phyloP scores from a whole-genome alignment of 2,113 vertebrate genomes.

The Sorex araneus region DNA sequence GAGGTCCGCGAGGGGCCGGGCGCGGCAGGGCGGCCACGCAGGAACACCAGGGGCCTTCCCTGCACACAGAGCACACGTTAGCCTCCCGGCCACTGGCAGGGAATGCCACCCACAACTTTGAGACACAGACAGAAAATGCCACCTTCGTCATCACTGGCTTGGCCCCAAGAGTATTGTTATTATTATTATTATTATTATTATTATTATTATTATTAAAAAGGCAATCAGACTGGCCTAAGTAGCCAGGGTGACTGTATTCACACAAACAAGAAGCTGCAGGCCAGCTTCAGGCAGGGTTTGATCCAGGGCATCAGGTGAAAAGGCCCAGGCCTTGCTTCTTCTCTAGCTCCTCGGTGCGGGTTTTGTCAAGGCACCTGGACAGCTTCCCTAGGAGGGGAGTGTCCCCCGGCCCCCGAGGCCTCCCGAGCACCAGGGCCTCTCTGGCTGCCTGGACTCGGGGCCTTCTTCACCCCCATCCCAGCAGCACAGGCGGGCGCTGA shows the following conservation, averaged over 20 bases:
- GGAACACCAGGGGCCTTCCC: not conserved
- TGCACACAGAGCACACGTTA: not conserved
- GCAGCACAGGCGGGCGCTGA: not conserved
- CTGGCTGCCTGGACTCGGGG: not conserved
- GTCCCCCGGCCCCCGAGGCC: not conserved
- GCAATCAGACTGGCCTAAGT: not conserved
- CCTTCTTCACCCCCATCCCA: not conserved
- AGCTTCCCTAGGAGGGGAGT: not conserved
- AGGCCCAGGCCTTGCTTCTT: not conserved
- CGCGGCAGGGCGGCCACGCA: too few relatives aligned
- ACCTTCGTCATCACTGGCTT: rapidly evolving
- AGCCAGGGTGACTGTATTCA: not conserved
- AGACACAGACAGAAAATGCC: not conserved
- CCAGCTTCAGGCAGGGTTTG: not conserved
- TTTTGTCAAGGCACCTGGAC: too few relatives aligned
- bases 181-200: not conserved
- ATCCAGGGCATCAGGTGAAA: not conserved
- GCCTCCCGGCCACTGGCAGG: not conserved
- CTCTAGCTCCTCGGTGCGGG: not conserved
- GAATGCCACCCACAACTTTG: not conserved
- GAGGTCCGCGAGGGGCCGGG: too few relatives aligned
- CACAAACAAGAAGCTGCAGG: not conserved
- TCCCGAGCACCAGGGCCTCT: not conserved
- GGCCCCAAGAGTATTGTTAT: not conserved
- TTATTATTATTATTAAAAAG: not conserved